phyloP scores from a whole-genome alignment of 2,888 invertebrate genomes.

The Erebia aethiops region DNA sequence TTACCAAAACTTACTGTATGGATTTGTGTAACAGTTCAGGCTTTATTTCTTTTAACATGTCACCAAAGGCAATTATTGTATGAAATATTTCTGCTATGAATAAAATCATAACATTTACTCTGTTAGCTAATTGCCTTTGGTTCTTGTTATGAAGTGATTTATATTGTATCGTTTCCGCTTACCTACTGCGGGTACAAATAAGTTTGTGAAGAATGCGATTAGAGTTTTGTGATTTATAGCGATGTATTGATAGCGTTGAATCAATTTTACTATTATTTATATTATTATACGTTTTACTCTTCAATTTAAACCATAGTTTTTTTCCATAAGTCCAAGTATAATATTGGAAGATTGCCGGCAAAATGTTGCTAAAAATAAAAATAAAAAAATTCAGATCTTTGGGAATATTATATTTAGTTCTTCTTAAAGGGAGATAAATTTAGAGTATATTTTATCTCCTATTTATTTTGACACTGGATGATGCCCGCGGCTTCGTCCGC shows the following conservation, averaged over 20 bases:
- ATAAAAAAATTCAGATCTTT: too few species aligned
- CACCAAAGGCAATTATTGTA: slow-evolving; percentile 21
- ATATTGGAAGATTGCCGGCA: neutral
- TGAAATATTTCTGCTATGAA: slow-evolving; percentile 25
- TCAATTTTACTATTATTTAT: slow-evolving; percentile 18
- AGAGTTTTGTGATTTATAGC: slow-evolving; percentile 28
- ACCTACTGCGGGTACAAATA: slow-evolving; percentile 27
- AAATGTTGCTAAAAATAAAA: too few species aligned
- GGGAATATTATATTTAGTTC: too few species aligned
- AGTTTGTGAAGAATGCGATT: slow-evolving; percentile 27
- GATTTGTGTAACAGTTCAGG: neutral
- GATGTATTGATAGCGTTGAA: slow-evolving; percentile 27
- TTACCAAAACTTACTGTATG: neutral
- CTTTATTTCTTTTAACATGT: slow-evolving; percentile 21
- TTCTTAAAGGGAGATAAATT: neutral
- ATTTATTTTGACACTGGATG: neutral
- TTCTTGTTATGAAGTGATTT: slow-evolving; percentile 37
- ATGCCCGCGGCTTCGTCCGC: too few species aligned
- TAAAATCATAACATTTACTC: slow-evolving; percentile 27
- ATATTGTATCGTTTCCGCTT: slow-evolving; percentile 34
- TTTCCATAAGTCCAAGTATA: too few species aligned
- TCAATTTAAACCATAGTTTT: neutral
- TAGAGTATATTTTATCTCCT: too few species aligned
- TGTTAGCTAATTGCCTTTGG: slow-evolving; percentile 32
- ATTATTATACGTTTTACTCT: neutral